Evolutionary conservation across 1,140 invertebrate species (phyloP), one percentile per base, ranked within the genome.

Genomic region (Micrasema longulum): DNA sequence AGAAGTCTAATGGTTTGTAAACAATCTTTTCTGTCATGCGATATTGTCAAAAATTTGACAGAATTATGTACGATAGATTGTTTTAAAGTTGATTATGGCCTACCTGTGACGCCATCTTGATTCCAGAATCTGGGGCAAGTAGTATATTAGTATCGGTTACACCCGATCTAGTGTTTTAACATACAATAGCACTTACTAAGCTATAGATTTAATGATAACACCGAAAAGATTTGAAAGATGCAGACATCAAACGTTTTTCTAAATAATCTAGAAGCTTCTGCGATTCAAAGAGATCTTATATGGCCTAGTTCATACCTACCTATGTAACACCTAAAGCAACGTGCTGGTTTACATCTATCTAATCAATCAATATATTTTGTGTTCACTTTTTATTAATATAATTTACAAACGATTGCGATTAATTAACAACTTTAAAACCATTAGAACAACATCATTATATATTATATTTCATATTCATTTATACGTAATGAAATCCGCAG

Each of bases 201-300:
- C 55, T 60, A 60, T 38, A 38, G 18, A 52, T 18, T 22, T 60
- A 36, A 60, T 60, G 31, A 60, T 60, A 60, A 60, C 55, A 60
- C 55, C 36, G 12, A 60, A 60, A 60, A 60, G 55, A 41, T 60
- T 60, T 35, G 38, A 60, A 60, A 35, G 20, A 18, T 60, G 55
- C 18, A 16, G 55, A 60, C 55, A 60, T 41, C 52, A 55, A 55
- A 55, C 9, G 31, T 60, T 60, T 41, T 20, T n/a, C 36, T 60
- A 60, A 41, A 38, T 60, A 31, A 20, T 60, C 55, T 60, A 60
- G 35, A 60, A 60, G 55, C 55, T 38, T 60, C 55, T 60, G 55
- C 55, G 35, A 23, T 55, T 47, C 52, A 55, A 31, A 12, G 52
- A 35, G 52, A 31, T 23, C 26, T 53, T 12, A 31, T 6, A 31